Evolutionary conservation across 2,888 invertebrate species (phyloP).

Genomic region (Tuta absoluta): DNA sequence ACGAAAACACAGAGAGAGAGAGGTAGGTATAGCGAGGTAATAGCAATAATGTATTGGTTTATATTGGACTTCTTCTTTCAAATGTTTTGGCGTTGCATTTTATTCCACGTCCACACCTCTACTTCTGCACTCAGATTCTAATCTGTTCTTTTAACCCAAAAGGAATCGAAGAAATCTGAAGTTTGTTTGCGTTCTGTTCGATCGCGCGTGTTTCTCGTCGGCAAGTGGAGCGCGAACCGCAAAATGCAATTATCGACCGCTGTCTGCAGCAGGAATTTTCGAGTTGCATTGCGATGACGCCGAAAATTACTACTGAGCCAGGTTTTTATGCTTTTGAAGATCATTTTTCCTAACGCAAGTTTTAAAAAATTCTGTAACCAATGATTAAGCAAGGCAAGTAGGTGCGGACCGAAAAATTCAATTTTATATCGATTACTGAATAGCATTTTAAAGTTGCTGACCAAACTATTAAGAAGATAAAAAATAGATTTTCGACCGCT

Average conservation of each 20-base stretch:
- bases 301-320: constrained; percentile 42
- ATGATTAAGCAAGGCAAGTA: too few species aligned
- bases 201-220: constrained; percentile 59
- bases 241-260: constrained; percentile 72
- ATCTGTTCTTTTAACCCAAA: neutral
- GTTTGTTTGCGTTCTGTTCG: constrained; percentile 73
- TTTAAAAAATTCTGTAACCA: neutral
- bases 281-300: constrained; percentile 70
- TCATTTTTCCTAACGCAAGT: constrained; percentile 8
- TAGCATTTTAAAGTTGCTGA: too few species aligned
- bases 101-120: neutral
- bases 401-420: too few species aligned
- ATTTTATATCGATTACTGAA: too few species aligned
- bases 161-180: constrained; percentile 60
- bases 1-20: too few species aligned
- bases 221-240: constrained; percentile 58
- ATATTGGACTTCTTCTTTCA: too few species aligned
- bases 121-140: neutral
- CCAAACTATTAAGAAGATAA: too few species aligned
- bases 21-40: too few species aligned
- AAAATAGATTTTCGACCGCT: too few species aligned
- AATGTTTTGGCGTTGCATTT: too few species aligned
- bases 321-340: neutral
- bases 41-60: too few species aligned
- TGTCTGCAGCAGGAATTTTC: constrained; percentile 71